Conservation (phyloP, 2,888 invertebrate species). For the Eustalomyia histrio region DNA sequence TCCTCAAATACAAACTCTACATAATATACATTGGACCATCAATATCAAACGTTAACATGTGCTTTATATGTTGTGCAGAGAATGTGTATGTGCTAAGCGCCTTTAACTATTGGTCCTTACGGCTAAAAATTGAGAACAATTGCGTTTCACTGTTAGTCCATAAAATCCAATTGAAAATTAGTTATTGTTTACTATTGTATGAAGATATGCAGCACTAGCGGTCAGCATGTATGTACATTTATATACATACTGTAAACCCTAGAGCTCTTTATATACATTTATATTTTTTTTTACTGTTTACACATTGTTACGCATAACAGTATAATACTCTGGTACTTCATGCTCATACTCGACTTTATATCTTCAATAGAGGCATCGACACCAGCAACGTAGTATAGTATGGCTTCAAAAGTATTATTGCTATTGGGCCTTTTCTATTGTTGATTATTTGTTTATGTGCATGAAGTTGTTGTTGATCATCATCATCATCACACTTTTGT, state of each 20-base stretch:
- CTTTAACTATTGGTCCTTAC: slow-evolving; percentile 38
- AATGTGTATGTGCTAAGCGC: slow-evolving; percentile 4
- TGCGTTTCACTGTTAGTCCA: slow-evolving; percentile 57
- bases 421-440: slow-evolving; percentile 54
- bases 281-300: slow-evolving; percentile 39
- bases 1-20: slow-evolving; percentile 4
- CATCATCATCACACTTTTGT: slow-evolving; percentile 37
- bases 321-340: slow-evolving; percentile 27
- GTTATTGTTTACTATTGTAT: slow-evolving; percentile 59
- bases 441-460: slow-evolving; percentile 59
- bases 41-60: slow-evolving; percentile 23
- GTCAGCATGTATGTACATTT: slow-evolving; percentile 12
- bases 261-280: slow-evolving; percentile 20
- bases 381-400: slow-evolving; percentile 42
- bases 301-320: slow-evolving; percentile 62
- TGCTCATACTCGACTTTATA: slow-evolving; percentile 22
- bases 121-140: slow-evolving; percentile 56
- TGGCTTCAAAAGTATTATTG: slow-evolving; percentile 54
- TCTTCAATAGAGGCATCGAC: slow-evolving; percentile 36
- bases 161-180: slow-evolving; percentile 66
- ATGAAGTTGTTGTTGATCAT: slow-evolving; percentile 33
- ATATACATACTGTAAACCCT: slow-evolving; percentile 4
- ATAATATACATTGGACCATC: not conserved
- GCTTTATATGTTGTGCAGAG: not conserved
- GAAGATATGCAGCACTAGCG: slow-evolving; percentile 12